Evolutionary conservation across 2,797 vertebrate genomes (phyloP).

Genomic region (Falco rusticolus): DNA sequence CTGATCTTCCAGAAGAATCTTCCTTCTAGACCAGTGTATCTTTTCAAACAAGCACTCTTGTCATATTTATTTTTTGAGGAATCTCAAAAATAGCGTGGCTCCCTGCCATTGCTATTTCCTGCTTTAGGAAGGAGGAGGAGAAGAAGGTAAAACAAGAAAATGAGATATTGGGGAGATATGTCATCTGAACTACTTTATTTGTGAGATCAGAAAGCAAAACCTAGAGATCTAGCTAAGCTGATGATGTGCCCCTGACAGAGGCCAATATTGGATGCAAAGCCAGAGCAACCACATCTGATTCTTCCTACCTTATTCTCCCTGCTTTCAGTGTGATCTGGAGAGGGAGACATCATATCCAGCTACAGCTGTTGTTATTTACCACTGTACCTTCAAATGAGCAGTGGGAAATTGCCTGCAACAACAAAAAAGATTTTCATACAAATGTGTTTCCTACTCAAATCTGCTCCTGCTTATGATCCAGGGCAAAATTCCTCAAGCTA

Average conservation of each 20-base stretch:
- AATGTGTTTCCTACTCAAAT: neutral
- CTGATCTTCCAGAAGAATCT: neutral
- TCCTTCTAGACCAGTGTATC: neutral
- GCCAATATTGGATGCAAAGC: neutral
- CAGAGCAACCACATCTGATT: neutral
- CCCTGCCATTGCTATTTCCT: neutral
- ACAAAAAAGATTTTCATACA: neutral
- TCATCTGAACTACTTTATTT: neutral
- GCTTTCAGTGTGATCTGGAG: neutral
- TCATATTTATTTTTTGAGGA: neutral
- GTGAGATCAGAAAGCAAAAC: neutral
- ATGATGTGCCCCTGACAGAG: neutral
- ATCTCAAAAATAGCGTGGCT: neutral
- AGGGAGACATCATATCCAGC: neutral
- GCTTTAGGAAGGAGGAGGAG: neutral
- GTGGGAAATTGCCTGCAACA: neutral
- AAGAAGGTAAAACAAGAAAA: neutral
- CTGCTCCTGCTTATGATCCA: neutral
- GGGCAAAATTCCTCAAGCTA: neutral
- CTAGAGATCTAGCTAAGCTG: neutral
- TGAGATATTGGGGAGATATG: neutral
- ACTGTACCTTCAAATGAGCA: neutral
- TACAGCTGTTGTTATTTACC: neutral
- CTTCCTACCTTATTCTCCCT: neutral
- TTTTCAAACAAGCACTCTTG: neutral